Evolutionary conservation across 2,113 vertebrate species (phyloP).

Genomic region (Prionailurus bengalensis): DNA sequence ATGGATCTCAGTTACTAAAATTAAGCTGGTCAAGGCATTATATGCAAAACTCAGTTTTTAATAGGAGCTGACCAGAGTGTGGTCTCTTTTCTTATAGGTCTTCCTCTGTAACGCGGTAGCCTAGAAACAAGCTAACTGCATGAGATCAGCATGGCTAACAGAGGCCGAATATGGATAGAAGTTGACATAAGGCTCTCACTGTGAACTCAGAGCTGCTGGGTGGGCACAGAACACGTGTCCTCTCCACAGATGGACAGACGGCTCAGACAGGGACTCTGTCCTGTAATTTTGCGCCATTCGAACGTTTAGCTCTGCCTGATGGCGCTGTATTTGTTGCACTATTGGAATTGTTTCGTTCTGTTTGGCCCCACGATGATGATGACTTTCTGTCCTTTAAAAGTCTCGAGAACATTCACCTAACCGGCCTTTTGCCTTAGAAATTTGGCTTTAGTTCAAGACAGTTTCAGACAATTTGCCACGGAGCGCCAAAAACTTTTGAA

Average conservation of each 20-base stretch:
- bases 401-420: background rate
- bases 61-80: background rate
- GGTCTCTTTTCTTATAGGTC: rapidly evolving
- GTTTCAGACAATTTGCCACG: background rate
- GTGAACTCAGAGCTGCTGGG: background rate
- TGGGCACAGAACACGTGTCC: rapidly evolving
- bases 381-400: background rate
- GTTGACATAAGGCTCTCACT: rapidly evolving
- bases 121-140: background rate
- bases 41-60: background rate
- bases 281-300: background rate
- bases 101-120: no score
- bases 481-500: background rate
- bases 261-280: background rate
- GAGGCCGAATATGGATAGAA: background rate
- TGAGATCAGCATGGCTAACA: rapidly evolving
- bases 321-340: rapidly evolving
- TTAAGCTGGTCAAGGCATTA: background rate
- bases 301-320: rapidly evolving
- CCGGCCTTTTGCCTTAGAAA: background rate
- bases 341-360: background rate
- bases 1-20: background rate
- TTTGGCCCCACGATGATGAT: background rate
- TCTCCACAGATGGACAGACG: rapidly evolving
- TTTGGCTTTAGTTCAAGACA: background rate